Conservation (phyloP, 2,113 vertebrate species). For the Muntiacus reevesi region DNA sequence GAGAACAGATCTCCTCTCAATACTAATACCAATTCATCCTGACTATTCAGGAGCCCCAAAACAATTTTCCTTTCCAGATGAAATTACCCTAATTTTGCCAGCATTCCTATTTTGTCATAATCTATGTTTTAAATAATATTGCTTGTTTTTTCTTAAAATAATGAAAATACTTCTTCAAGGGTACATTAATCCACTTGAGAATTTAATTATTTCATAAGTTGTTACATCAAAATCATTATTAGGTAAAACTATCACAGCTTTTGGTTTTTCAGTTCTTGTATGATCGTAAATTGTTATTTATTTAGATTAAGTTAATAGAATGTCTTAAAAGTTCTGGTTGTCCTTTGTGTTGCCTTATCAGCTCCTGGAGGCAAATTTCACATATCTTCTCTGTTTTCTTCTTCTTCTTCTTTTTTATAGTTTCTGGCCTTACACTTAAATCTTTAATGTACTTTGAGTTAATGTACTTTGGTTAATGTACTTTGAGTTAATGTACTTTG, state of each 20-base stretch:
- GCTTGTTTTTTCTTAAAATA: background rate
- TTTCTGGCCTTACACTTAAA: too few species aligned
- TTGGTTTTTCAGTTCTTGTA: constrained; percentile 8
- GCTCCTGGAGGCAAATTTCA: background rate
- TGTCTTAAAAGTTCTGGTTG: background rate
- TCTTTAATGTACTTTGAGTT: too few species aligned
- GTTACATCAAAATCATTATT: background rate
- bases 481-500: too few species aligned
- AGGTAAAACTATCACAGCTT: background rate
- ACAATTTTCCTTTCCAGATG: background rate
- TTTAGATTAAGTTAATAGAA: constrained; percentile 20
- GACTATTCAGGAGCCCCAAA: background rate
- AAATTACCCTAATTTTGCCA: background rate
- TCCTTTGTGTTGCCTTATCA: constrained; percentile 4
- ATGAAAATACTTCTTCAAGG: background rate
- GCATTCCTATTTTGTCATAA: background rate
- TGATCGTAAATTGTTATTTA: background rate
- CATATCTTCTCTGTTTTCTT: background rate
- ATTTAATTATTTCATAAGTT: constrained; percentile 16
- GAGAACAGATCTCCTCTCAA: background rate
- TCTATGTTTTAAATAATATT: background rate
- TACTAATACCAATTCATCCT: background rate
- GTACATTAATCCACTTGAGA: background rate
- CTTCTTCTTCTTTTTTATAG: background rate
- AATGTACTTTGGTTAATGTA: too few species aligned